phyloP scores from a whole-genome alignment of 2,797 vertebrate genomes.

The Lepidocolaptes lacrymiger region DNA sequence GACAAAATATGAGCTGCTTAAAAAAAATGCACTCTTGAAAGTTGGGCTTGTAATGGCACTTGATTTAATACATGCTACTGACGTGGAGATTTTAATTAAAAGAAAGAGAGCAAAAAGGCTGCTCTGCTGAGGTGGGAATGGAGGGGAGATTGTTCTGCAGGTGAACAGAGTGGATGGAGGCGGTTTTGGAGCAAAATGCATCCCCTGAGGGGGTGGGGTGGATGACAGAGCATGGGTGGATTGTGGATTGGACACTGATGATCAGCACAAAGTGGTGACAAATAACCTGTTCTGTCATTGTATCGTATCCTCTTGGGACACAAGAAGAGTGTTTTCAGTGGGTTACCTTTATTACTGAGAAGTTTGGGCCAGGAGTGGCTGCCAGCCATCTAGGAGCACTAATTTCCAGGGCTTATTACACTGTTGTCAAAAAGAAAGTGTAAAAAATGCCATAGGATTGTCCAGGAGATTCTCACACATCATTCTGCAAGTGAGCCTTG shows the following conservation, averaged over 20 bases:
- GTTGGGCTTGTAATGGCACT: background rate
- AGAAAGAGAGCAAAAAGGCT: slow-evolving; percentile 15
- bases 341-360: fast-evolving
- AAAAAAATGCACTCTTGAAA: slow-evolving; percentile 42
- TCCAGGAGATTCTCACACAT: background rate
- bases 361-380: background rate
- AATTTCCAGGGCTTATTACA: background rate
- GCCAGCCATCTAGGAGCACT: background rate
- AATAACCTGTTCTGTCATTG: background rate
- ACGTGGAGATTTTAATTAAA: slow-evolving; percentile 57
- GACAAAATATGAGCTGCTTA: slow-evolving; percentile 66
- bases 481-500: background rate
- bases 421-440: background rate
- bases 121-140: background rate
- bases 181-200: background rate
- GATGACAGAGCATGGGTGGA: background rate
- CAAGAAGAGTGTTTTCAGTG: background rate
- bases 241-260: background rate
- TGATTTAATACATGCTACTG: slow-evolving; percentile 67
- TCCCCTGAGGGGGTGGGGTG: background rate
- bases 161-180: background rate
- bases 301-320: background rate
- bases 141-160: background rate
- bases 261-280: background rate
- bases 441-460: background rate